These are phyloP conservation scores for Chaetophractus vellerosus DNA, from an alignment of 2,797 vertebrate genomes.

Conservation along the genomic window DNA sequence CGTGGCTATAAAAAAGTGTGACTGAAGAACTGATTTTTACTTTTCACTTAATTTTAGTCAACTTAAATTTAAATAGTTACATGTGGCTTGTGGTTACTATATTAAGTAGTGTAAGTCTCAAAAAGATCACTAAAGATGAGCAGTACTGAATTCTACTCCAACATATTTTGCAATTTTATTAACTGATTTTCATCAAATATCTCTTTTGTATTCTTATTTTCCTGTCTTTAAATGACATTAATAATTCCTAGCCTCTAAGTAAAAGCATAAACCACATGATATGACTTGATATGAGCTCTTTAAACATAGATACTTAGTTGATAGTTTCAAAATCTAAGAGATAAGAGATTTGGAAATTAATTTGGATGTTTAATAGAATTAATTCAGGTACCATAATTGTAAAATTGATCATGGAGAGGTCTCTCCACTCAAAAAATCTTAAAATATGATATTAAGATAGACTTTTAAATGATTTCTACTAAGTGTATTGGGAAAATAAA, in stretches of 20 bases:
- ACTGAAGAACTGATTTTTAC: neutral
- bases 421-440: neutral
- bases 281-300: neutral
- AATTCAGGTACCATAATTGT: neutral
- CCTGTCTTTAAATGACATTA: neutral
- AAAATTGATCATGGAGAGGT: neutral
- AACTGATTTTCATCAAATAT: slow-evolving; percentile 5
- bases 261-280: neutral
- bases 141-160: neutral
- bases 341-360: slow-evolving; percentile 18
- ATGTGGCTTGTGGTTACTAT: neutral
- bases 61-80: slow-evolving; percentile 19
- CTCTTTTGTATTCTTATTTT: neutral
- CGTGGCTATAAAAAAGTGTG: neutral
- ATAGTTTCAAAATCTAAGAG: neutral
- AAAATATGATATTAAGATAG: slow-evolving; percentile 4
- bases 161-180: neutral
- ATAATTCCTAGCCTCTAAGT: neutral
- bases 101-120: neutral
- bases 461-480: neutral
- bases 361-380: slow-evolving; percentile 1
- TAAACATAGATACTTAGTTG: neutral
- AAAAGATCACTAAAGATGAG: neutral
- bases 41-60: neutral
- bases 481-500: neutral